phyloP scores from a whole-genome alignment of 2,888 invertebrate genomes.

The Lottia gigantea region DNA sequence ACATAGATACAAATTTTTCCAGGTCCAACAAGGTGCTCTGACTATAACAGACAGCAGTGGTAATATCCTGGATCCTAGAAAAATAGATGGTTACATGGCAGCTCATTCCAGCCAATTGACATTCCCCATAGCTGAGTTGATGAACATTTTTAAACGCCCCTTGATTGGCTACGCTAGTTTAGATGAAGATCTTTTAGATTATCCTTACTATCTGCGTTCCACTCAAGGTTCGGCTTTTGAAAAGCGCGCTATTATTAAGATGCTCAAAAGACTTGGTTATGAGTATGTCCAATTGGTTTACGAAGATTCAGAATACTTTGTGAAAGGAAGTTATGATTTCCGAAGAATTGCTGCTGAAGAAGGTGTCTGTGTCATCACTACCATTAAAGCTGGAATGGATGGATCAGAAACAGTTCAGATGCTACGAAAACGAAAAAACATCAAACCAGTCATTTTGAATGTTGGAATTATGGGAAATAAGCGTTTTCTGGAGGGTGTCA shows the following conservation, averaged over 20 bases:
- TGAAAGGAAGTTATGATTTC: conserved; percentile 38
- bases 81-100: conserved; percentile 54
- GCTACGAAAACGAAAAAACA: conserved; percentile 35
- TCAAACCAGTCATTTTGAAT: conserved; percentile 50
- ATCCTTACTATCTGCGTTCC: conserved; percentile 47
- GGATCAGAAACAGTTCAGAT: conserved; percentile 28
- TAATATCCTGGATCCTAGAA: conserved; percentile 45
- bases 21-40: conserved; percentile 42
- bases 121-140: conserved; percentile 64
- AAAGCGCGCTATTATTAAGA: conserved; percentile 58
- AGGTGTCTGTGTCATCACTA: conserved; percentile 59
- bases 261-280: conserved; percentile 66
- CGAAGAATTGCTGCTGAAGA: conserved; percentile 43
- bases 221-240: conserved; percentile 40
- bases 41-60: conserved; percentile 37
- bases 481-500: conserved; percentile 37
- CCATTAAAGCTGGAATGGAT: conserved; percentile 29
- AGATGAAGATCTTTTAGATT: conserved; percentile 38
- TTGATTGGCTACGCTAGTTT: conserved; percentile 64
- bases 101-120: conserved; percentile 41
- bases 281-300: conserved; percentile 63
- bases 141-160: conserved; percentile 71
- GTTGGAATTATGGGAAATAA: conserved; percentile 28
- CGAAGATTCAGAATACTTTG: conserved; percentile 45
- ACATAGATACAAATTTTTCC: conserved; percentile 25